These are phyloP conservation scores for Nomada ruficornis DNA, from an alignment of 2,888 invertebrate genomes.

Conservation along the genomic window DNA sequence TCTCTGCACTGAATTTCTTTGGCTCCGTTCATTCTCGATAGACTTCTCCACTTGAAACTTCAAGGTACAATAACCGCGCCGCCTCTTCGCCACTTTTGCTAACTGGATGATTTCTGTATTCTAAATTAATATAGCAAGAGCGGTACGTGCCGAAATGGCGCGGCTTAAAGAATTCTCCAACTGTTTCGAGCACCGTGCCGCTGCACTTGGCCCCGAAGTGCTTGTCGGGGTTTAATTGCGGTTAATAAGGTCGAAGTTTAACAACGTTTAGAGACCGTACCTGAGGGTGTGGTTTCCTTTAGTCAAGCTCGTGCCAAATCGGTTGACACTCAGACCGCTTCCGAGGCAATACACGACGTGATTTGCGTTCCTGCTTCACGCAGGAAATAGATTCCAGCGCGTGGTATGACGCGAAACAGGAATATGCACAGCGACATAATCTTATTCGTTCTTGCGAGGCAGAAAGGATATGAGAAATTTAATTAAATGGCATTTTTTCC, in stretches of 20 bases:
- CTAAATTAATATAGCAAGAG: not conserved
- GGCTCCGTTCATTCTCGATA: not conserved
- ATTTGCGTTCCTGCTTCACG: not conserved
- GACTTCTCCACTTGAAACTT: not conserved
- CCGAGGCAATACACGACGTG: not conserved
- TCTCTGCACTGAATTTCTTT: not conserved
- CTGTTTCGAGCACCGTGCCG: not conserved
- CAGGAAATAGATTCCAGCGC: not conserved
- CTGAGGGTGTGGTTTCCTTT: not conserved
- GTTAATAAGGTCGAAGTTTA: constrained; percentile 26
- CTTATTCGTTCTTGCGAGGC: not conserved
- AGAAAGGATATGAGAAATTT: constrained; percentile 16
- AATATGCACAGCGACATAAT: not conserved
- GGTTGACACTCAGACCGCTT: not conserved
- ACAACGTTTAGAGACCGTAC: not conserved
- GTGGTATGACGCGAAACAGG: not conserved
- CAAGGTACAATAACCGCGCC: not conserved
- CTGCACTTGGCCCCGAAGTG: not conserved
- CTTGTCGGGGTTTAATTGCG: constrained; percentile 7
- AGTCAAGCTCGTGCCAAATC: not conserved
- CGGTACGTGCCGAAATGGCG: constrained; percentile 5
- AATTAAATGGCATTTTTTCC: constrained; percentile 38
- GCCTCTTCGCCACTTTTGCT: not conserved
- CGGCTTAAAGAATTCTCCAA: not conserved
- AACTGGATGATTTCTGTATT: not conserved